Percentiles rank a stretch among this genome's conserved stretches.
These are phyloP conservation scores for Nothobranchius kuhntae DNA, from an alignment of 2,113 vertebrate species.

Conservation along the genomic window DNA sequence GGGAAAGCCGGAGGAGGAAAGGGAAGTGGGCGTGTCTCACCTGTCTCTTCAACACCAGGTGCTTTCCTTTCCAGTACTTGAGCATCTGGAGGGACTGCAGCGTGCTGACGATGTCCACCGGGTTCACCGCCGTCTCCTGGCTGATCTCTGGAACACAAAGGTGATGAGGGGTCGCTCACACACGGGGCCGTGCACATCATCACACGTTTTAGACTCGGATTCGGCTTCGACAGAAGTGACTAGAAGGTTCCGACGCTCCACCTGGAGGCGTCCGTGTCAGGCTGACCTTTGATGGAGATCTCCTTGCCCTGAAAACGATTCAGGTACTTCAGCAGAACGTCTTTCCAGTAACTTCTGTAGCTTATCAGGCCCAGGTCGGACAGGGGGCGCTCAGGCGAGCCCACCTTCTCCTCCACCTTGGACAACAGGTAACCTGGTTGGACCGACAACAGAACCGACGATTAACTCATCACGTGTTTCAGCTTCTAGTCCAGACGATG, in stretches of 20 bases:
- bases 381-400: conserved; percentile 88
- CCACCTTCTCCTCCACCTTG: conserved; percentile 91
- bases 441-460: not conserved
- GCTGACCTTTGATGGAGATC: conserved; percentile 94
- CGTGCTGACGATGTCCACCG: conserved; percentile 97
- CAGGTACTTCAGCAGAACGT: conserved; percentile 93
- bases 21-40: conserved; percentile 51
- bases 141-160: conserved; percentile 87
- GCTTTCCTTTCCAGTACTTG: conserved; percentile 99
- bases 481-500: no score
- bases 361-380: conserved; percentile 90
- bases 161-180: not conserved
- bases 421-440: conserved; percentile 86
- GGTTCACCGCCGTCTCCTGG: conserved; percentile 97
- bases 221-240: no score
- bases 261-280: not conserved
- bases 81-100: conserved; percentile 98
- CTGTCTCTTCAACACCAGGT: conserved; percentile 97
- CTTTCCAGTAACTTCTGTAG: conserved; percentile 94
- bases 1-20: not conserved
- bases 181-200: no score
- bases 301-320: conserved; percentile 97
- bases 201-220: no score
- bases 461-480: not conserved
- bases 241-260: no score